Percentiles rank a stretch among this genome's conserved stretches.
These are phyloP conservation scores for Uloborus diversus DNA, from an alignment of 1,140 invertebrate species.

Conservation along the genomic window DNA sequence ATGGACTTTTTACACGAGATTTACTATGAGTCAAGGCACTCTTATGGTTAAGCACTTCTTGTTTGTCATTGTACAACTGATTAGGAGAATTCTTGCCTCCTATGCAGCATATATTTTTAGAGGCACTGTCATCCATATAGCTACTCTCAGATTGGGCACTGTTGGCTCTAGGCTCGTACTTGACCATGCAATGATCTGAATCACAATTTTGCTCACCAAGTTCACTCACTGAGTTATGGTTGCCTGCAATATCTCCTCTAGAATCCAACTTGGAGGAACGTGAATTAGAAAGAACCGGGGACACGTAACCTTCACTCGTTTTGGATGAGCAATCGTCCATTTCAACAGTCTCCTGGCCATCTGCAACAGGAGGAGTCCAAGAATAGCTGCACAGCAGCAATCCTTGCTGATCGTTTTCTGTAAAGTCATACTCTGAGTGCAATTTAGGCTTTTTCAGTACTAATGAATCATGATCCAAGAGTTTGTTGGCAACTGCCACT, in stretches of 20 bases:
- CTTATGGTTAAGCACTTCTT: conserved; percentile 52
- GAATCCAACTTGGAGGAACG: conserved; percentile 16
- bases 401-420: background rate
- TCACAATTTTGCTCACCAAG: too few species aligned
- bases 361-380: conserved; percentile 45
- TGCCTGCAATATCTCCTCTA: background rate
- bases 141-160: background rate
- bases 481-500: background rate
- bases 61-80: conserved; percentile 4
- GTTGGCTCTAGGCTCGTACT: too few species aligned
- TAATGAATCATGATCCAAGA: background rate
- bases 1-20: conserved; percentile 30
- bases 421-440: conserved; percentile 22
- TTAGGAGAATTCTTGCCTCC: conserved; percentile 39
- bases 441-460: conserved; percentile 32
- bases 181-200: conserved; percentile 1
- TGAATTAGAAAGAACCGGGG: conserved; percentile 37
- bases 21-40: conserved; percentile 53
- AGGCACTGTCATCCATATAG: conserved; percentile 32
- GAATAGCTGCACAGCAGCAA: conserved; percentile 37
- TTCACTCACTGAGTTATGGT: background rate
- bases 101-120: conserved; percentile 5
- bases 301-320: conserved; percentile 45
- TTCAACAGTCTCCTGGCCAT: conserved; percentile 36
- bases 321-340: conserved; percentile 50